Evolutionary conservation across 2,888 invertebrate species (phyloP).

Genomic region (Helleia helle): DNA sequence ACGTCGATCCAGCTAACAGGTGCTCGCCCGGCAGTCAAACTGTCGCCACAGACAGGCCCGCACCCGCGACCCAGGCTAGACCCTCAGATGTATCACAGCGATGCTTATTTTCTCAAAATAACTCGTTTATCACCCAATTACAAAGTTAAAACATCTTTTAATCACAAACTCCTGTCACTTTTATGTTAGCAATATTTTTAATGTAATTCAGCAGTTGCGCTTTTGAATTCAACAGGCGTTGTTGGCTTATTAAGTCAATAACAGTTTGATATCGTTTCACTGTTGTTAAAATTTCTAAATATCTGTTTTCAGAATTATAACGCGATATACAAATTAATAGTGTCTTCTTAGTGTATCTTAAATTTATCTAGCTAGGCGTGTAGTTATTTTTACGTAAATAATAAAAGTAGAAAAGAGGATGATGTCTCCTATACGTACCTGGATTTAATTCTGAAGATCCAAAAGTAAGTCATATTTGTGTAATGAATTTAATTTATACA

Average conservation of each 20-base stretch:
- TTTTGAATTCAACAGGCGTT: conserved; percentile 56
- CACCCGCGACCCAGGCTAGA: conserved; percentile 23
- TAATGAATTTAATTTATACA: neutral
- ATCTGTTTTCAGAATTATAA: conserved; percentile 20
- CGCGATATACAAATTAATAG: neutral
- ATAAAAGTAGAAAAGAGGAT: neutral
- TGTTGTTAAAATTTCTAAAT: conserved; percentile 30
- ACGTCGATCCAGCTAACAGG: conserved; percentile 70
- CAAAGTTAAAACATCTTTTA: conserved; percentile 17
- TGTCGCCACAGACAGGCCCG: conserved; percentile 35
- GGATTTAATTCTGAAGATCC: neutral
- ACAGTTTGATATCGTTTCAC: conserved; percentile 15
- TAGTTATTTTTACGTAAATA: neutral
- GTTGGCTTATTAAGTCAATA: conserved; percentile 1
- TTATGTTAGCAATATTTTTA: conserved; percentile 25
- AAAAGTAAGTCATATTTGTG: neutral
- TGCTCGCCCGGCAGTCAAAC: conserved; percentile 61
- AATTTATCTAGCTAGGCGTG: neutral
- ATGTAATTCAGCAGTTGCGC: conserved; percentile 31
- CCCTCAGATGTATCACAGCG: conserved; percentile 24
- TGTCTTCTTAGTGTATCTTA: neutral
- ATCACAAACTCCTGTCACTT: conserved; percentile 28
- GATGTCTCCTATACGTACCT: neutral
- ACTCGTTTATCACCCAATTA: conserved; percentile 25
- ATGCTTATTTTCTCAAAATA: conserved; percentile 40